Percentiles rank a stretch among this genome's conserved stretches.
Evolutionary conservation across 2,113 vertebrate species (phyloP).

Genomic region (Rutilus rutilus): DNA sequence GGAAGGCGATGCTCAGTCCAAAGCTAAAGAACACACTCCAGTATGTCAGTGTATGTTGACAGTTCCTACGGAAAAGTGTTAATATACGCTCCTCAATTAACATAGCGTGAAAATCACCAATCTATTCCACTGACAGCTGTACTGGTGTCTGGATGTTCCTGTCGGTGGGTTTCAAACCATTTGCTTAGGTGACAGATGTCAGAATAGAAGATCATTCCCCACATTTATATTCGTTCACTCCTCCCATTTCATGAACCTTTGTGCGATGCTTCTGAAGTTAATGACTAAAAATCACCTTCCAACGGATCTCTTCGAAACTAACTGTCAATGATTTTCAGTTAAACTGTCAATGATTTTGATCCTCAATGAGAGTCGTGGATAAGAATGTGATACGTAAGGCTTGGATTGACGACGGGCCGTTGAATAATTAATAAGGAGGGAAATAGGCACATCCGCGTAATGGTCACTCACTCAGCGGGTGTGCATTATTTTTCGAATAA

Average conservation of each 20-base stretch:
- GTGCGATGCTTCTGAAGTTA: conserved; percentile 72
- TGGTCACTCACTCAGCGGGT: no score
- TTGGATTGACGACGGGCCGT: no score
- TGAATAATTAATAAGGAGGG: no score
- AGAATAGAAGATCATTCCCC: not conserved
- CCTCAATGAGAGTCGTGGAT: conserved; percentile 43
- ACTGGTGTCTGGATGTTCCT: not conserved
- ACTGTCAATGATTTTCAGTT: conserved; percentile 74
- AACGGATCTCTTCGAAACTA: conserved; percentile 48
- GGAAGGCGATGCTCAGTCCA: conserved; percentile 94
- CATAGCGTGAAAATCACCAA: conserved; percentile 69
- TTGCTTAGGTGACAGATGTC: not conserved
- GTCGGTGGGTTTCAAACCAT: not conserved
- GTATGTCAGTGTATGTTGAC: conserved; percentile 92
- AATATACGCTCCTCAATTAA: conserved; percentile 84
- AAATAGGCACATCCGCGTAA: no score
- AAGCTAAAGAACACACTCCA: conserved; percentile 98
- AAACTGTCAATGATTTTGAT: conserved; percentile 58
- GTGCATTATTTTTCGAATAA: no score
- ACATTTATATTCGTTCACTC: conserved; percentile 64
- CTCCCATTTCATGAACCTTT: conserved; percentile 61
- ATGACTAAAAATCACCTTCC: conserved; percentile 66
- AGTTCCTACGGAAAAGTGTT: conserved; percentile 85
- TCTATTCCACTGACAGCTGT: not conserved
- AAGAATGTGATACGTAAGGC: conserved; percentile 6